Conservation (phyloP, 2,113 vertebrate genomes). For the Lepus timidus region DNA sequence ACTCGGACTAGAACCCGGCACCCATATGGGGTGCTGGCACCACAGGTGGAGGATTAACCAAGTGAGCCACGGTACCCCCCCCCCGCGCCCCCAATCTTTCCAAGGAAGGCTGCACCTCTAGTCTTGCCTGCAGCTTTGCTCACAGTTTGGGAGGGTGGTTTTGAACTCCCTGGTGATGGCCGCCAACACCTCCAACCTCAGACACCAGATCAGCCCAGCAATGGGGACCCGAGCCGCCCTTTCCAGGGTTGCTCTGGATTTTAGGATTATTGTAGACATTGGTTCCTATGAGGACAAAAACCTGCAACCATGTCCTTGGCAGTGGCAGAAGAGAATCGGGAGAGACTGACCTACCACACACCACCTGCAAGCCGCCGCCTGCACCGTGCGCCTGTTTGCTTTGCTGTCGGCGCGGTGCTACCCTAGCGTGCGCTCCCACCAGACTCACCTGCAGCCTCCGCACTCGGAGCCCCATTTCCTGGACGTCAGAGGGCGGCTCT, state of each 20-base stretch:
- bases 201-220: not conserved
- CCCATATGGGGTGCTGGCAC: too few species aligned
- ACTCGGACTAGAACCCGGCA: too few species aligned
- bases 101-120: not conserved
- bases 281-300: not conserved
- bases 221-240: not conserved
- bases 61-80: too few species aligned
- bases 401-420: rapidly evolving
- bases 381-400: rapidly evolving
- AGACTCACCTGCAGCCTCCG: constrained; percentile 91
- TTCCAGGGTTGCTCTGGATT: not conserved
- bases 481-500: constrained; percentile 83
- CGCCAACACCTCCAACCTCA: not conserved
- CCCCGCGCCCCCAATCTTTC: rapidly evolving
- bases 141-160: not conserved
- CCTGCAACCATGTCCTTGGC: not conserved
- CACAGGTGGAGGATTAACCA: too few species aligned
- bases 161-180: not conserved
- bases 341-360: not conserved
- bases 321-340: not conserved
- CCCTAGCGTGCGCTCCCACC: rapidly evolving
- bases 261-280: not conserved
- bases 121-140: too few species aligned
- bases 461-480: constrained; percentile 88
- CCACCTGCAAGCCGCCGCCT: rapidly evolving